phyloP scores from a whole-genome alignment of 2,888 invertebrate species.

The Melinaea menophilus region DNA sequence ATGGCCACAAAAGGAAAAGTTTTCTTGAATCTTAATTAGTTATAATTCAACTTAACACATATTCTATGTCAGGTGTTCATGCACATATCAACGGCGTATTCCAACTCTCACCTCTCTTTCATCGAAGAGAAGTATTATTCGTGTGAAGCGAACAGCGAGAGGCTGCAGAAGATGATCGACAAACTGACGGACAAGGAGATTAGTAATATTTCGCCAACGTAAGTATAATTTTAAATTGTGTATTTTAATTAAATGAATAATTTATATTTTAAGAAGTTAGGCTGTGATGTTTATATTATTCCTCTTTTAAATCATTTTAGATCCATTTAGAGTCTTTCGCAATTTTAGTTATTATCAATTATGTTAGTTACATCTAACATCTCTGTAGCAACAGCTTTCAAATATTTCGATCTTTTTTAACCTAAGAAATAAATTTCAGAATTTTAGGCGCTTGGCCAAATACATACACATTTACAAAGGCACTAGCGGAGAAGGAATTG shows the following conservation, averaged over 20 bases:
- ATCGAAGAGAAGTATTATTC: slow-evolving; percentile 84
- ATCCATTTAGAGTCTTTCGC: no score
- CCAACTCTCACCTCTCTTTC: slow-evolving; percentile 79
- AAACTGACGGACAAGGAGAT: slow-evolving; percentile 71
- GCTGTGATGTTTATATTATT: no score
- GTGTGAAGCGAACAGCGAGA: slow-evolving; percentile 70
- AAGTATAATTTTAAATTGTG: slow-evolving; percentile 38
- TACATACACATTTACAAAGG: slow-evolving; percentile 92
- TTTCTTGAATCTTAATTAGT: no score
- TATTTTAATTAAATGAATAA: no score
- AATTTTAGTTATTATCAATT: no score
- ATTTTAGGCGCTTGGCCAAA: slow-evolving; percentile 85
- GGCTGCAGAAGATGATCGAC: slow-evolving; percentile 66
- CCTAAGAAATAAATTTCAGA: slow-evolving; percentile 44
- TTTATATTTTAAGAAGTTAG: no score
- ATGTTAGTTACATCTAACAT: no score
- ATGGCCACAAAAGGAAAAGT: no score
- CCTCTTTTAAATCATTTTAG: no score
- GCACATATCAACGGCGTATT: slow-evolving; percentile 90
- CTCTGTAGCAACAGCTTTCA: no score
- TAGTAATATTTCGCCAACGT: slow-evolving; percentile 74
- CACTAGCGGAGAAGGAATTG: slow-evolving; percentile 86
- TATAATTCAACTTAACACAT: no score
- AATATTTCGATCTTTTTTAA: no score
- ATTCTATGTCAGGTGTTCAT: slow-evolving; percentile 77